Base-by-base conservation (phyloP, 2,113 vertebrate genomes). In the Laticauda colubrina region DNA sequence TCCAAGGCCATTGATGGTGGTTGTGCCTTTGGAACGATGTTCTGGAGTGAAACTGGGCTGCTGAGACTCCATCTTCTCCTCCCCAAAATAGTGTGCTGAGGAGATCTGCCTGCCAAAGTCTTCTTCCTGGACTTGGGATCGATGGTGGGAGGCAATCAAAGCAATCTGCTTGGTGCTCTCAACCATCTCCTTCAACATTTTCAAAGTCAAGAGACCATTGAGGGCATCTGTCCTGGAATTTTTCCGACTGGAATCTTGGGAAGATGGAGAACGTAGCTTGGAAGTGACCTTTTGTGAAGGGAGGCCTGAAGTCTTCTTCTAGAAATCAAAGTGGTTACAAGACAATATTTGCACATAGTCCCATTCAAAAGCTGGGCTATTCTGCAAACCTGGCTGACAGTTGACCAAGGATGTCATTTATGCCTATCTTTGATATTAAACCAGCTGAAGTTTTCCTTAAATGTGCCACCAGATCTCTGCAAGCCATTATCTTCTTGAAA, bases 151-250 rank as follows among this genome's bases (percentile, higher is more conserved):
- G 0, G 98, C 97, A 0, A 98, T 93, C 53, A 97, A 94, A 5
- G 97, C 91, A 11, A 98, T 97, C 95, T 94, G 96, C 93, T 97
- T 97, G 51, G 96, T 98, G 94, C 95, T 94, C 2, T 29, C 85
- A 0, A 92, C 96, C 39, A 97, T 97, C 96, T 97, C 95, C 89
- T 94, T 90, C 90, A 97, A 94, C 48, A 93, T 95, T 85, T 96
- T 96, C 24, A 88, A 81, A 1, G 94, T 96, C 88, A 94, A 93
- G 6, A 91, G 81, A 0, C 56, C 23, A 90, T 87, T 2, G 55
- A 39, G 5, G 1, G 24, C 24, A 24, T 87, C 92, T 0, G 8
- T 64, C 0, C 15, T 0, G 20, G 15, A 11, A 69, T 91, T 93
- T 0, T 86, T 55, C 29, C 75, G 2, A 1, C 24, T 23, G 6